These are phyloP conservation scores for Caenorhabditis sulstoni DNA, from an alignment of 2,888 invertebrate species.

Conservation along the genomic window DNA sequence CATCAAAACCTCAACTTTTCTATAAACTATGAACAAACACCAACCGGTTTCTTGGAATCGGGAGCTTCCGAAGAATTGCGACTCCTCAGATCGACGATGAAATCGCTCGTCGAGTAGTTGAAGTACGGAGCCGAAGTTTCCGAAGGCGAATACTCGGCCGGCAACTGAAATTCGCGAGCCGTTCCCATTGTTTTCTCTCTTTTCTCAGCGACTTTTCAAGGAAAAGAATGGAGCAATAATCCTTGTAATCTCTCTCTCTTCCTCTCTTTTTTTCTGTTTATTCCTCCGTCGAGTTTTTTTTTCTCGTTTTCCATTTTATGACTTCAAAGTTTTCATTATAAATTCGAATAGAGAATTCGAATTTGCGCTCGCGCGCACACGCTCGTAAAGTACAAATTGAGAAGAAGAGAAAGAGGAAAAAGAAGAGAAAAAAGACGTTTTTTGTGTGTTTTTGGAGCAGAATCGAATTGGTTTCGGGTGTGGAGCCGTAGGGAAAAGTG, in stretches of 20 bases:
- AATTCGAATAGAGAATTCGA: conserved; percentile 5
- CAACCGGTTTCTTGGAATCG: conserved; percentile 16
- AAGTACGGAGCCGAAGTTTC: conserved; percentile 66
- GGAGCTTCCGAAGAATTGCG: not conserved
- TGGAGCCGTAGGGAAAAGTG: conserved; percentile 14
- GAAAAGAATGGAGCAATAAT: conserved; percentile 26
- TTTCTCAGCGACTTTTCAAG: no score
- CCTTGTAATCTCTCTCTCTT: conserved; percentile 31
- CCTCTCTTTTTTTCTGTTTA: not conserved
- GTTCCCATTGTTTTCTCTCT: conserved; percentile 8
- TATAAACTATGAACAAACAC: not conserved
- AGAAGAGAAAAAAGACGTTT: conserved; percentile 25
- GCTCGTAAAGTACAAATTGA: conserved; percentile 52
- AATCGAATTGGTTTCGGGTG: conserved; percentile 47
- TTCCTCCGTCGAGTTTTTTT: conserved; percentile 31
- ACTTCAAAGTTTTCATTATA: conserved; percentile 7
- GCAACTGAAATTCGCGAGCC: conserved; percentile 61
- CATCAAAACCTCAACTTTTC: conserved; percentile 1
- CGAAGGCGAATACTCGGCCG: conserved; percentile 65
- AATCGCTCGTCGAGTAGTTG: conserved; percentile 72
- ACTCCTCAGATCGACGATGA: conserved; percentile 70
- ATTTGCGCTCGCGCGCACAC: conserved; percentile 38
- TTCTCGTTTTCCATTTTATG: conserved; percentile 6
- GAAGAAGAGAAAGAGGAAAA: conserved; percentile 25
- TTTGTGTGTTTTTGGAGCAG: not conserved